Conservation (phyloP, 2,888 invertebrate species). For the Chaetogeoica ovagalla region DNA sequence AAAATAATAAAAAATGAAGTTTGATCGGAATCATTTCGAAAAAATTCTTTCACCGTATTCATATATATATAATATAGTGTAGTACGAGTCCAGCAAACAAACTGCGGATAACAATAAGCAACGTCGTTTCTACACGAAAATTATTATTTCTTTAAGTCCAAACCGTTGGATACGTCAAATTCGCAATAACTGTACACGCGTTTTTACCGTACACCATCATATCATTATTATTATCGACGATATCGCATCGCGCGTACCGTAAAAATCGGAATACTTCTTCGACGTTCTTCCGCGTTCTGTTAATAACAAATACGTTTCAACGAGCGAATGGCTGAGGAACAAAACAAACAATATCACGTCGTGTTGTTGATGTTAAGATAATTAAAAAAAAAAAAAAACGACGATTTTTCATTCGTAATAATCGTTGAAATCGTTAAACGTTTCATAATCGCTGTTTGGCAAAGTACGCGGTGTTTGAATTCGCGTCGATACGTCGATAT, state of each 20-base stretch:
- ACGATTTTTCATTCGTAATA: no score
- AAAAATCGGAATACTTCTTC: slow-evolving; percentile 38
- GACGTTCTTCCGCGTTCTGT: not conserved
- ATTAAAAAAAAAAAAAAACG: not conserved
- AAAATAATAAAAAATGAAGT: no score
- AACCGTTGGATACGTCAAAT: slow-evolving; percentile 23
- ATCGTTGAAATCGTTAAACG: no score
- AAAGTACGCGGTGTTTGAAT: no score
- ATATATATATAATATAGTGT: no score
- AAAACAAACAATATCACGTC: no score
- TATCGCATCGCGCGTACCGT: slow-evolving; percentile 17
- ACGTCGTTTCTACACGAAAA: not conserved
- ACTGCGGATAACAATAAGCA: slow-evolving; percentile 24
- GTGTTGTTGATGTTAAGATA: no score
- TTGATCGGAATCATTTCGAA: no score
- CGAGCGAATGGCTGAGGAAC: not conserved
- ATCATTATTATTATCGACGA: slow-evolving; percentile 34
- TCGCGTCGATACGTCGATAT: no score
- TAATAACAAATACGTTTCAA: not conserved
- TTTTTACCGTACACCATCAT: slow-evolving; percentile 15
- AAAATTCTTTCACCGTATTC: no score
- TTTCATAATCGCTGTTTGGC: no score
- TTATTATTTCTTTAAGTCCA: slow-evolving; percentile 7
- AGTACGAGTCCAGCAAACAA: not conserved
- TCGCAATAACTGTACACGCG: slow-evolving; percentile 33